Base-by-base conservation (phyloP, 2,888 invertebrate genomes). In the Heliothis peltigera region DNA sequence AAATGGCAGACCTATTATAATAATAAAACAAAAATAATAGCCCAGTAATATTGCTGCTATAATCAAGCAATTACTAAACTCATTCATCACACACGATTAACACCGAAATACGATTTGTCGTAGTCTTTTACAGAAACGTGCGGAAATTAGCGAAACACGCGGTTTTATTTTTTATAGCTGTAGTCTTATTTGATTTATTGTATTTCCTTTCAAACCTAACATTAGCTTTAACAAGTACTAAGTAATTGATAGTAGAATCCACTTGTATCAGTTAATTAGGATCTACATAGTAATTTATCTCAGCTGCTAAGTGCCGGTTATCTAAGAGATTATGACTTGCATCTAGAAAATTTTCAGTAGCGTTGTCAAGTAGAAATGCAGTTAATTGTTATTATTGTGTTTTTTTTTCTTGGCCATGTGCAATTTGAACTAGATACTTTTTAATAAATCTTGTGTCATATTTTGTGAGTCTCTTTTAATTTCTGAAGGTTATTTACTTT, bases 271-370 rank as follows among this genome's bases (percentile, higher is more conserved):
- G 48, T 49, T 64, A 75, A 70, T 64, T 51, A 46, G 17, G 19
- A 64, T 75, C 55, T 68, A 21, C 17, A 22, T 17, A 25, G 35
- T 56, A 32, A 54, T 73, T 42, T 54, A 71, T 72, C 57, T 65
- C 18, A 35, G 19, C 19, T 44, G 53, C 35, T 43, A 32, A 32
- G 32, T 8, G 19, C 18, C 12, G 12, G 43, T 49, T 64, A 65
- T 58, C 42, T 73, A 17, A 2, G 5, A 32, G 42, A 48, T 48
- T 18, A 61, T 60, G 15, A 44, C 39, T 46, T 43, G 63, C 17
- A 62, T 4, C 43, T 43, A 53, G 17, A 53, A 46, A 35, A 56
- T 60, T 19, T 4, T 19, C 10, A 43, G 32, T 48, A 39, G 4
- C n/a, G 21, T 39, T 43, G 15, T 21, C 22, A 25, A 52, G 8